These are phyloP conservation scores for Litoditis marina DNA, from an alignment of 2,888 invertebrate genomes.

Conservation along the genomic window DNA sequence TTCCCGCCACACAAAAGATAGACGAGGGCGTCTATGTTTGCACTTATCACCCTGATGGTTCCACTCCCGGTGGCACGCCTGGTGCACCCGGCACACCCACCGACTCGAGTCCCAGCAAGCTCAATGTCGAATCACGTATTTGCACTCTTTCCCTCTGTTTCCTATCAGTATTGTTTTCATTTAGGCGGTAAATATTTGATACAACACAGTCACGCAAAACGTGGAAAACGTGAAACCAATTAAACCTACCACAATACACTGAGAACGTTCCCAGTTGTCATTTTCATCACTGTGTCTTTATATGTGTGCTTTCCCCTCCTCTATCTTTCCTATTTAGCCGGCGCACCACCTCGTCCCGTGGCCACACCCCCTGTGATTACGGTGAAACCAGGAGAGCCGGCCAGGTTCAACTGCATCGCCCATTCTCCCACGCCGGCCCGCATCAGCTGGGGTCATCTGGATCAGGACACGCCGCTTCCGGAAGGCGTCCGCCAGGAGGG, in stretches of 20 bases:
- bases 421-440: conserved; percentile 51
- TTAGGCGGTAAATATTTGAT: no score
- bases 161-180: no score
- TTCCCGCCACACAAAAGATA: conserved; percentile 32
- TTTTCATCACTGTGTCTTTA: neutral
- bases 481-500: conserved; percentile 49
- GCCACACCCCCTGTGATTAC: conserved; percentile 54
- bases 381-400: conserved; percentile 51
- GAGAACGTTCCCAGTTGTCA: no score
- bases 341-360: conserved; percentile 53
- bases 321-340: conserved; percentile 40
- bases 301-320: neutral
- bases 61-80: neutral
- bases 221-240: no score
- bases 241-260: no score
- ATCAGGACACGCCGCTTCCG: conserved; percentile 43
- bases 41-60: conserved; percentile 24
- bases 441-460: conserved; percentile 49
- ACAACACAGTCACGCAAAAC: no score
- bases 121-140: conserved; percentile 37
- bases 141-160: neutral
- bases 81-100: no score
- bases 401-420: conserved; percentile 57
- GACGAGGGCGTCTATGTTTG: conserved; percentile 46
- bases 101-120: conserved; percentile 22